These are phyloP conservation scores for Lepidostoma basale DNA, from an alignment of 1,140 invertebrate genomes.

Conservation along the genomic window DNA sequence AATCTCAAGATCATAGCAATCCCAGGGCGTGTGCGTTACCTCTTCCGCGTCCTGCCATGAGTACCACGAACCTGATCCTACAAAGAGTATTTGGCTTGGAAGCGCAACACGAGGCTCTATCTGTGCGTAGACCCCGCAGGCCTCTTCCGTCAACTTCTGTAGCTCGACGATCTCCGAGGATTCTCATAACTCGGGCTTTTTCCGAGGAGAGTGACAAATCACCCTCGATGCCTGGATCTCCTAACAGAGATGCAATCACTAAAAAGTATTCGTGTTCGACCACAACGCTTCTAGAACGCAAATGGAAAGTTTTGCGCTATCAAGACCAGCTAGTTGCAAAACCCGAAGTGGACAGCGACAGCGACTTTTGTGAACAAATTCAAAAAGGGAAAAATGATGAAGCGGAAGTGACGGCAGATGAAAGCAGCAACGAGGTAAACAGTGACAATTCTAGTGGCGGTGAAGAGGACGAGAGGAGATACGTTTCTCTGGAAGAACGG, in stretches of 20 bases:
- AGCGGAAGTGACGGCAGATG: constrained; percentile 45
- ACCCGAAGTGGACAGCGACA: constrained; percentile 50
- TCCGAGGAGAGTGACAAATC: constrained; percentile 70
- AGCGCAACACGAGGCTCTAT: constrained; percentile 24
- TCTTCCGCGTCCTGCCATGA: constrained; percentile 54
- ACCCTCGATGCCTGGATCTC: constrained; percentile 49
- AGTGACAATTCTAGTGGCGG: constrained; percentile 57
- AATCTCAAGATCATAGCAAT: constrained; percentile 43
- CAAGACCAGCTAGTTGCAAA: constrained; percentile 45
- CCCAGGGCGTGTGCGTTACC: constrained; percentile 53
- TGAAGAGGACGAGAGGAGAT: constrained; percentile 52
- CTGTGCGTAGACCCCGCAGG: constrained; percentile 34
- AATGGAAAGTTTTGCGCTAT: constrained; percentile 48
- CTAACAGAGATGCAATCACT: constrained; percentile 55
- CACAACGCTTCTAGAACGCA: constrained; percentile 61
- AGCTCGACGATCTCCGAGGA: constrained; percentile 66
- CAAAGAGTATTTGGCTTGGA: constrained; percentile 62
- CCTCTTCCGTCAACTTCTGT: constrained; percentile 50
- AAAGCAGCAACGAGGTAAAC: constrained; percentile 44
- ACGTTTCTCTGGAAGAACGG: constrained; percentile 48
- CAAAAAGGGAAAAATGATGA: constrained; percentile 32
- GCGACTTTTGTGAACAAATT: constrained; percentile 44
- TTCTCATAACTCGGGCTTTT: constrained; percentile 72
- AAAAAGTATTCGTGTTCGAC: constrained; percentile 63
- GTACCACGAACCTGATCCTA: constrained; percentile 59